phyloP scores from a whole-genome alignment of 2,888 invertebrate genomes.

The Morinoia aosen region DNA sequence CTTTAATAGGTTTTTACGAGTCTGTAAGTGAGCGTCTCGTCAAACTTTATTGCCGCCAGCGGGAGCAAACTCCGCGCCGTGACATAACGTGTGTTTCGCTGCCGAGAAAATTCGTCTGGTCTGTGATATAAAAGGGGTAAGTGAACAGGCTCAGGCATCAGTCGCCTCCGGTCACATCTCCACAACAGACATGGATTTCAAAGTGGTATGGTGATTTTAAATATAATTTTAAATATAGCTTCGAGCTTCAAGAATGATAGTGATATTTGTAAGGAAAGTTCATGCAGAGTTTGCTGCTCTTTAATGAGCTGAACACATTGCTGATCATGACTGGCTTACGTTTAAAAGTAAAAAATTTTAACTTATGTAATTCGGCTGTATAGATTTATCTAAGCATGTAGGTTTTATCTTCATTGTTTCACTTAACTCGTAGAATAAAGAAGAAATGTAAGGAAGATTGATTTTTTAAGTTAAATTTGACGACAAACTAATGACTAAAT shows the following conservation, averaged over 20 bases:
- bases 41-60: background rate
- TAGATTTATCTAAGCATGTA: too few species aligned
- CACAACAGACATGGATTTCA: constrained; percentile 37
- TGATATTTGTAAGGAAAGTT: too few species aligned
- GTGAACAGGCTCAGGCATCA: constrained; percentile 8
- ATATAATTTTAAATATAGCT: background rate
- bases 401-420: too few species aligned
- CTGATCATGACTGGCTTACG: too few species aligned
- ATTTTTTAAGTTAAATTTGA: too few species aligned
- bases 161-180: constrained; percentile 18
- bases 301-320: too few species aligned
- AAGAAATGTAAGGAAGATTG: too few species aligned
- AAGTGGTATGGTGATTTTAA: background rate
- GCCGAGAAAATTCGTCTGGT: background rate
- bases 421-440: too few species aligned
- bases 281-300: too few species aligned
- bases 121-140: background rate
- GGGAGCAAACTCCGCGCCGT: background rate
- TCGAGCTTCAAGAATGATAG: background rate
- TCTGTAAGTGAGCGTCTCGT: background rate
- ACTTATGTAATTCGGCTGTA: too few species aligned
- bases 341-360: too few species aligned
- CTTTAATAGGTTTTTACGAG: background rate
- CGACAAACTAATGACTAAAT: too few species aligned
- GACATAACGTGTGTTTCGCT: background rate